Conservation (phyloP, 2,888 invertebrate genomes). For the Latheticus oryzae region DNA sequence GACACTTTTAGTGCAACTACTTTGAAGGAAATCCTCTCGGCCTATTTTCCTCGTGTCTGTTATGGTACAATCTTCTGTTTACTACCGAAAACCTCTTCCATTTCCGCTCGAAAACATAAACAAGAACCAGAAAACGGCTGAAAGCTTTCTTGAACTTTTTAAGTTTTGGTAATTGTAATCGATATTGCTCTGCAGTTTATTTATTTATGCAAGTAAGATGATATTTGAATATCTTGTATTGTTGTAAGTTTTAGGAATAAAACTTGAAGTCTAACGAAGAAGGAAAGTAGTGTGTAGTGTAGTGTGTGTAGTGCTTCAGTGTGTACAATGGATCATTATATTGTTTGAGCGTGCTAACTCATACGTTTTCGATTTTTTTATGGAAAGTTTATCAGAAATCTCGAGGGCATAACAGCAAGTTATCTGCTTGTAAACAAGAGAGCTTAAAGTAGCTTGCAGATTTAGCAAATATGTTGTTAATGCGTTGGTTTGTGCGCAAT, state of each 20-base stretch:
- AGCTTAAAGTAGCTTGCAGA: too few species aligned
- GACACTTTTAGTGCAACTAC: too few species aligned
- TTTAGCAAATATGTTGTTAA: too few species aligned
- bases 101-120: conserved; percentile 9
- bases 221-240: too few species aligned
- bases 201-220: too few species aligned
- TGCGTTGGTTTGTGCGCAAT: too few species aligned
- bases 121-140: conserved; percentile 1
- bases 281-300: conserved; percentile 27
- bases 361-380: conserved; percentile 21
- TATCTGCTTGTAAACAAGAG: too few species aligned
- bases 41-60: too few species aligned
- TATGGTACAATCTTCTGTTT: not conserved
- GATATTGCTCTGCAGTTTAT: too few species aligned
- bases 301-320: conserved; percentile 24
- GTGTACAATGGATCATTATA: conserved; percentile 37
- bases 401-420: conserved; percentile 19
- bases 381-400: conserved; percentile 30
- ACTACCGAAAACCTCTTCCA: not conserved
- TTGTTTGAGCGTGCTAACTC: conserved; percentile 33
- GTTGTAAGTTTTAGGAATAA: conserved; percentile 17
- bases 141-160: not conserved
- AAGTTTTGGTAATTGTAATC: too few species aligned
- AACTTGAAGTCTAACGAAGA: conserved; percentile 16
- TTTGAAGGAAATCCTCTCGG: too few species aligned